Base-by-base conservation (phyloP, 2,113 vertebrate genomes). In the Hyaena hyaena region DNA sequence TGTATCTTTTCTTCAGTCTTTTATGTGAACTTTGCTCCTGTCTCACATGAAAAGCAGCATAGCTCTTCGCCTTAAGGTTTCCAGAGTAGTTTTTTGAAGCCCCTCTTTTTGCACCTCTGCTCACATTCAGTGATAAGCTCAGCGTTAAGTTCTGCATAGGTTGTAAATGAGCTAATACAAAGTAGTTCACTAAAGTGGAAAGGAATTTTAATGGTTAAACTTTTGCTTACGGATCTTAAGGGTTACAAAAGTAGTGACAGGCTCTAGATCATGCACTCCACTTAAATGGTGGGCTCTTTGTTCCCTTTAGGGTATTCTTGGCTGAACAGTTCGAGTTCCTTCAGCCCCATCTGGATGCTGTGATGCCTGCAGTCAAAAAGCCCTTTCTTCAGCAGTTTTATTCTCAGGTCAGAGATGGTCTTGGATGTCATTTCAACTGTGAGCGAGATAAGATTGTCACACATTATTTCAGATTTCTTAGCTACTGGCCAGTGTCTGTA, bases 371-470 rank as follows among this genome's bases (percentile, higher is more conserved):
- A 96, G 99, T 99, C 90, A 99, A 99, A 99, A 99, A 99, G 93
- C 99, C 99, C 71, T 99, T 99, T 97, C 99, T 99, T 63, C 99
- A 99, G 87, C 99, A 99, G 98, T 99, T 99, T 98, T 99, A 99
- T 96, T 99, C 99, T 81, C 99, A 99, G 99, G 99, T 99, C 95
- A 98, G 98, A 81, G 95, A 16, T n/a, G 85, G 68, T 85, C 89
- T 63, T 90, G 5, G 61, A 2, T 86, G 28, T 65, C 28, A 69
- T 90, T 83, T 80, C 71, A 16, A 2, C 76, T 88, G 53, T 48
- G 33, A 84, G 76, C 39, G 65, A 5, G 16, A 45, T 35, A 24
- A 45, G 12, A 63, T 61, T 68, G 23, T 61, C 35, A 43, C 14
- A 17, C 12, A 1, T 63, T 35, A 48, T 61, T 93, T 93, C 28